These are phyloP conservation scores for Trigoniulus corallinus DNA, from an alignment of 1,140 invertebrate species.

Conservation along the genomic window DNA sequence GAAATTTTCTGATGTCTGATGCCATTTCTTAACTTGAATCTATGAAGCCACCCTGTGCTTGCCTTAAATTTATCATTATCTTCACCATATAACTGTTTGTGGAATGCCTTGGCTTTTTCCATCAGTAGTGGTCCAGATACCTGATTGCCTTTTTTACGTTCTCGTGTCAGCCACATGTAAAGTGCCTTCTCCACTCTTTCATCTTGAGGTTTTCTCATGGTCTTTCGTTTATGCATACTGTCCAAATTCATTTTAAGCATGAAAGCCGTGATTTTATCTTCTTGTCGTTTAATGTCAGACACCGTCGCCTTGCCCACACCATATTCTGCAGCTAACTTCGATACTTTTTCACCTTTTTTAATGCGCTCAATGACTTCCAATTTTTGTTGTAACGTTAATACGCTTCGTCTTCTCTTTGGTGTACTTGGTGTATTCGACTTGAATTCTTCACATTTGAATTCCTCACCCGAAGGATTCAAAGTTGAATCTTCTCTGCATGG, in stretches of 20 bases:
- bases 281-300: not conserved
- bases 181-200: not conserved
- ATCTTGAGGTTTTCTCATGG: slow-evolving; percentile 1
- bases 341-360: slow-evolving; percentile 1
- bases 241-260: not conserved
- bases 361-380: not conserved
- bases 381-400: not conserved
- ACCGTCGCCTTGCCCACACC: not conserved
- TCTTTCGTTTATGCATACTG: not conserved
- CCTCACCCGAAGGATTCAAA: too few species aligned
- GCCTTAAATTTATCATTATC: not conserved
- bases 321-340: not conserved
- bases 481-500: too few species aligned
- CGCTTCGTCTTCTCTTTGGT: not conserved
- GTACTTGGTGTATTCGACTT: too few species aligned
- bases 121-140: not conserved
- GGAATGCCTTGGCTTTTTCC: not conserved
- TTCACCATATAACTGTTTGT: not conserved
- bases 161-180: not conserved
- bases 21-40: not conserved
- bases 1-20: not conserved
- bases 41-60: not conserved
- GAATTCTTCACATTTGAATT: too few species aligned
- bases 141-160: not conserved
- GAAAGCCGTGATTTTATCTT: not conserved